Base-by-base conservation (phyloP, 2,113 vertebrate species). In the Dicentrarchus labrax region DNA sequence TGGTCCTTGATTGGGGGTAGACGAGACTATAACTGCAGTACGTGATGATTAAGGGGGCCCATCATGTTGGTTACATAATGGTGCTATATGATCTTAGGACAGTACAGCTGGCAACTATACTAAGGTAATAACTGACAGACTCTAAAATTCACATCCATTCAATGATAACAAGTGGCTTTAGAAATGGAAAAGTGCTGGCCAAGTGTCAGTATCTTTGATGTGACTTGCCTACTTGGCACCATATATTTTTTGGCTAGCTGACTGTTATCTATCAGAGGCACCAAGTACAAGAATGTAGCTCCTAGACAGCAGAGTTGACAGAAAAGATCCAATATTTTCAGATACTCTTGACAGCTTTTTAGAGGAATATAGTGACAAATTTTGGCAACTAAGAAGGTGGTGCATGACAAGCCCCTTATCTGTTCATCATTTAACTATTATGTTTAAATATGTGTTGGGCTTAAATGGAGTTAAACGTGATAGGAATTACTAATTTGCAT, bases 41-140 rank as follows among this genome's bases (percentile, higher is more conserved):
- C 9, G 12, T 65, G 56, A 86, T 85, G 69, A 86, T 76, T 61
- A 64, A 82, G 51, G 56, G 41, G 30, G 39, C 36, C 30, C 21
- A 57, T 72, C 43, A 51, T 76, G 57, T 79, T 67, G 16, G 70
- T 84, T 70, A 74, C 74, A 86, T 78, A 80, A 57, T 57, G 65
- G 11, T 4, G 36, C 50, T 51, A 76, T 60, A 76, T 47, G 70
- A 75, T 83, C 30, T 70, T 48, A 85, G 59, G 70, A 76, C 65
- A 61, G 51, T 62, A 62, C 73, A 76, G 59, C 68, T 75, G 78
- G 57, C 17, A 78, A 60, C 62, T n/a, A 22, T 48, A 75, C 45
- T 51, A 78, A 36, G 57, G 45, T 76, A 78, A 80, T 81, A 90
- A 83, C 43, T 86, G 79, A 80, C 85, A 83, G 77, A 82, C 62